These are phyloP conservation scores for Neofelis nebulosa DNA, from an alignment of 2,113 vertebrate genomes.

Conservation along the genomic window DNA sequence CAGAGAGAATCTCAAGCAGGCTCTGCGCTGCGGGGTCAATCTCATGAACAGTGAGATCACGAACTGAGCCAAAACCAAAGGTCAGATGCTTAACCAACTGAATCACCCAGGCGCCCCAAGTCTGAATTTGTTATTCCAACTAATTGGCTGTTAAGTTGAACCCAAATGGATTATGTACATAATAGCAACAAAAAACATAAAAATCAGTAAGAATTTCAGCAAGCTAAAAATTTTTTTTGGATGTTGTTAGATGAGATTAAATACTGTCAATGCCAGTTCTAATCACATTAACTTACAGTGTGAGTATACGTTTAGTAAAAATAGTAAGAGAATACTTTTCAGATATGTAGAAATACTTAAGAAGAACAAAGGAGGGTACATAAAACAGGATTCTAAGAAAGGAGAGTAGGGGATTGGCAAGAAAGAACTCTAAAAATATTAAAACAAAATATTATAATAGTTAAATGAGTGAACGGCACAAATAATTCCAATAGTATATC, in stretches of 20 bases:
- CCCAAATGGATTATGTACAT: neutral
- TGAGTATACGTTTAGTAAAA: neutral
- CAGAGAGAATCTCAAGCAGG: no score
- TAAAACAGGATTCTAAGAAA: conserved; percentile 8
- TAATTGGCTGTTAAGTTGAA: neutral
- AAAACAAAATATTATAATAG: neutral
- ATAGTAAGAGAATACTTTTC: neutral
- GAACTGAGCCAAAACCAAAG: no score
- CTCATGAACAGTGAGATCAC: no score
- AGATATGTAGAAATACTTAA: neutral
- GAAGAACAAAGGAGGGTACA: neutral
- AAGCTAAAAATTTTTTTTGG: neutral
- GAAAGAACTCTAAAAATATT: neutral
- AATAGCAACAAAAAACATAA: neutral
- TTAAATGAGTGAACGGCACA: neutral
- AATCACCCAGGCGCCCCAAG: neutral
- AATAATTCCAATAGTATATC: neutral
- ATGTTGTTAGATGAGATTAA: neutral
- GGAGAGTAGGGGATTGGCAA: neutral
- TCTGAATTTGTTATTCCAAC: neutral
- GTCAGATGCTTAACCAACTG: no score
- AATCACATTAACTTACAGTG: neutral
- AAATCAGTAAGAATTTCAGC: neutral
- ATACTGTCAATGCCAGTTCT: neutral
- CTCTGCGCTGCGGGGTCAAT: no score